Evolutionary conservation across 2,113 vertebrate species (phyloP).

Genomic region (Ammodytes dubius): DNA sequence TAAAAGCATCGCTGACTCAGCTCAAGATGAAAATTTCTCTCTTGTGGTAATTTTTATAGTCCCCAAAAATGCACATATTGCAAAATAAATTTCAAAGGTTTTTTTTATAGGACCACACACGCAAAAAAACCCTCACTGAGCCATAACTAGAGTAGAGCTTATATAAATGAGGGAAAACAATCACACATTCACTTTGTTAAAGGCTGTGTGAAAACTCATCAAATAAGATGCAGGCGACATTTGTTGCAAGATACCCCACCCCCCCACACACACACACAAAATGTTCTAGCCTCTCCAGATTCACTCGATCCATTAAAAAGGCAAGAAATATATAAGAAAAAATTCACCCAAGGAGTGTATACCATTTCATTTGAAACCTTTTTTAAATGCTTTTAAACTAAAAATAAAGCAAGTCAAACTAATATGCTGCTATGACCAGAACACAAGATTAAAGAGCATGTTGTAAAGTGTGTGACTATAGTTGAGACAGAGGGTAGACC

Average conservation of each 20-base stretch:
- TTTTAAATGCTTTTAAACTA: background rate
- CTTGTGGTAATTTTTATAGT: constrained; percentile 20
- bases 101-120: constrained; percentile 29
- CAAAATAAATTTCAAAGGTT: constrained; percentile 22
- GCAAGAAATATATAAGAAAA: too few species aligned
- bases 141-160: background rate
- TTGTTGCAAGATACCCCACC: too few species aligned
- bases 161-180: background rate
- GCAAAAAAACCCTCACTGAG: background rate
- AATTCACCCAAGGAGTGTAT: background rate
- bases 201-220: background rate
- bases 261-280: too few species aligned
- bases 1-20: constrained; percentile 2
- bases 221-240: background rate
- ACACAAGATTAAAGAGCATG: background rate
- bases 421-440: background rate
- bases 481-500: constrained; percentile 84
- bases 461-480: constrained; percentile 41
- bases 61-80: background rate
- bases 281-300: too few species aligned
- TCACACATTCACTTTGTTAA: background rate
- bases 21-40: constrained; percentile 6
- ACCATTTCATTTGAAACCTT: too few species aligned
- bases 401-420: background rate
- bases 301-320: too few species aligned